These are phyloP conservation scores for Polypterus senegalus DNA, from an alignment of 2,113 vertebrate species.

Conservation along the genomic window DNA sequence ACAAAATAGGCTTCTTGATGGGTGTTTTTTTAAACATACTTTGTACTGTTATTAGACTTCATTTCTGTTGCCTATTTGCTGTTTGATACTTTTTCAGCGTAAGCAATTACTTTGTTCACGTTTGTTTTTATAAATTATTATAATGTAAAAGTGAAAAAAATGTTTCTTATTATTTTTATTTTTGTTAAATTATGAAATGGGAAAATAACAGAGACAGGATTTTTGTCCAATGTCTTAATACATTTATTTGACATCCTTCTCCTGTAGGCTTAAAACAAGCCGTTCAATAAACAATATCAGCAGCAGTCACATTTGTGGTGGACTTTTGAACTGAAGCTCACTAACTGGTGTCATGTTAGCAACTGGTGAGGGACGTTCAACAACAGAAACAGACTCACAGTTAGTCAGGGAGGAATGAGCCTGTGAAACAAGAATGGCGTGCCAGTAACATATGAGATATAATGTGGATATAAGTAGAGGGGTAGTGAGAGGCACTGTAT, in stretches of 20 bases:
- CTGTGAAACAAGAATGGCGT: too few species aligned
- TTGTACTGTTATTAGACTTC: conserved; percentile 3
- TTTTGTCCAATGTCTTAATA: conserved; percentile 62
- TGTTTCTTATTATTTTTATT: conserved; percentile 31
- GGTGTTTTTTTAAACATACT: conserved; percentile 15
- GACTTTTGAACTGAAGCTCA: too few species aligned
- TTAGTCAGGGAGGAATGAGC: too few species aligned
- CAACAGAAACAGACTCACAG: too few species aligned
- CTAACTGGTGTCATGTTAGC: too few species aligned
- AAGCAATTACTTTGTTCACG: conserved; percentile 25
- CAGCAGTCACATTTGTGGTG: too few species aligned
- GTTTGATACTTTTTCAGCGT: conserved; percentile 27
- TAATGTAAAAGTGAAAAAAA: conserved; percentile 39
- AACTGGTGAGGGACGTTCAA: too few species aligned
- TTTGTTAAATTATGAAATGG: conserved; percentile 58
- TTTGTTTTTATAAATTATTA: conserved; percentile 52
- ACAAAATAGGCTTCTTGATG: conserved; percentile 36
- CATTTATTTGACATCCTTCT: conserved; percentile 20
- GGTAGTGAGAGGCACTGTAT: too few species aligned
- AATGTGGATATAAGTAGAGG: too few species aligned
- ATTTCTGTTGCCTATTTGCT: conserved; percentile 34
- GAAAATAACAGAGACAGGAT: conserved; percentile 57
- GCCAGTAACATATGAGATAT: too few species aligned
- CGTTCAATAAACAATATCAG: too few species aligned
- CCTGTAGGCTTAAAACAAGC: too few species aligned